phyloP scores from a whole-genome alignment of 1,140 invertebrate genomes.

The Papilio dardanus region DNA sequence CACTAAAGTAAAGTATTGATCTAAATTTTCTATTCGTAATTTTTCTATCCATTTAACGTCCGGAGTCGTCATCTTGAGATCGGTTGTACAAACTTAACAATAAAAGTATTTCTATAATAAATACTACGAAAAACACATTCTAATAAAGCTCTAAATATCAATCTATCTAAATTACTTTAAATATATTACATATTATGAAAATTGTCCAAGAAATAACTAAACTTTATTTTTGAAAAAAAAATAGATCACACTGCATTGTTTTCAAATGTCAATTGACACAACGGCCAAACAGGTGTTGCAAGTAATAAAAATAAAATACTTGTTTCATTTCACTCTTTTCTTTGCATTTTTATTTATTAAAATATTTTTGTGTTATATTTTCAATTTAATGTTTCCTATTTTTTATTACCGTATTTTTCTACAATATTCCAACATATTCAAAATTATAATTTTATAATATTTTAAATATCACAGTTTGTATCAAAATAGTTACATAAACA shows the following conservation, averaged over 20 bases:
- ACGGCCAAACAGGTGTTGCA: slow-evolving; percentile 46
- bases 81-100: slow-evolving; percentile 15
- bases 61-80: slow-evolving; percentile 60
- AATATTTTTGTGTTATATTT: neutral
- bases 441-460: no score
- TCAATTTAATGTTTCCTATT: neutral
- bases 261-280: slow-evolving; percentile 62
- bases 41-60: slow-evolving; percentile 80
- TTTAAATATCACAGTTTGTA: no score
- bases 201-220: slow-evolving; percentile 30
- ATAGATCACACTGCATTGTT: slow-evolving; percentile 46
- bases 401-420: no score
- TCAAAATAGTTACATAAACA: no score
- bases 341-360: neutral
- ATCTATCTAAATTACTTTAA: slow-evolving; percentile 24
- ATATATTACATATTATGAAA: slow-evolving; percentile 34
- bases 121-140: slow-evolving; percentile 30
- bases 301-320: neutral
- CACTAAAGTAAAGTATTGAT: slow-evolving; percentile 93
- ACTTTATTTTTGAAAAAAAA: slow-evolving; percentile 9
- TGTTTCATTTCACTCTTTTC: neutral
- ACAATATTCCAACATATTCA: no score
- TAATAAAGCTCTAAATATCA: slow-evolving; percentile 22
- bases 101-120: slow-evolving; percentile 9
- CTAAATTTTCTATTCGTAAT: slow-evolving; percentile 89